A percentile compares a stretch with the other conserved stretches of the same genome.
phyloP scores from a whole-genome alignment of 2,113 vertebrate genomes.

The Rousettus leschenaultii region DNA sequence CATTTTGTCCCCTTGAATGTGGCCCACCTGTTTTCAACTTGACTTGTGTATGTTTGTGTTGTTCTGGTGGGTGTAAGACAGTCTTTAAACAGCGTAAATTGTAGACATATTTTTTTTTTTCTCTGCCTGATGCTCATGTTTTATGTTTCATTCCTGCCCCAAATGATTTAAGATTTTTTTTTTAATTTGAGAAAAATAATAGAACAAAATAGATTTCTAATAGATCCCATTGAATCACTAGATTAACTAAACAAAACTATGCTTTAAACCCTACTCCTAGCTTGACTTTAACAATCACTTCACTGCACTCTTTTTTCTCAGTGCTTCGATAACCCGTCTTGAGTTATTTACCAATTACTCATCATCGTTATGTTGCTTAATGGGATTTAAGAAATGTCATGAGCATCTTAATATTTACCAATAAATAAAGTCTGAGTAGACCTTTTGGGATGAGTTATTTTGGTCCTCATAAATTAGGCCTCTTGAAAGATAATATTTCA shows the following conservation, averaged over 20 bases:
- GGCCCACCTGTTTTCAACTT: background rate
- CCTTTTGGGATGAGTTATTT: background rate
- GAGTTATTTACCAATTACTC: background rate
- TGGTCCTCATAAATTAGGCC: constrained; percentile 29
- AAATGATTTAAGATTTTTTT: background rate
- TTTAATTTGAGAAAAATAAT: background rate
- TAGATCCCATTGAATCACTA: background rate
- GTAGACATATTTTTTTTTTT: background rate
- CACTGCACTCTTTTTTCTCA: background rate
- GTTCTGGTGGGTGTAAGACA: rapidly evolving
- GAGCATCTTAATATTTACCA: background rate
- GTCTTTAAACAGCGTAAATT: rapidly evolving
- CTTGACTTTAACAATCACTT: background rate
- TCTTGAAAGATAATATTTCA: constrained; percentile 67
- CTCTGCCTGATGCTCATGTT: background rate
- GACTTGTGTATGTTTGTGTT: too few relatives aligned
- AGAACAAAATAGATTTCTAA: background rate
- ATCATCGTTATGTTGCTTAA: background rate
- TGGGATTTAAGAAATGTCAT: constrained; percentile 39
- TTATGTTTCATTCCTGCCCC: background rate
- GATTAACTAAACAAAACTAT: background rate
- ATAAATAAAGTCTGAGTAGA: constrained; percentile 1
- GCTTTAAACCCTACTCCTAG: background rate
- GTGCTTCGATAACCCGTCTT: background rate
- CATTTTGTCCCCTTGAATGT: background rate